phyloP scores from a whole-genome alignment of 2,113 vertebrate genomes.

The Onychostruthus taczanowskii region DNA sequence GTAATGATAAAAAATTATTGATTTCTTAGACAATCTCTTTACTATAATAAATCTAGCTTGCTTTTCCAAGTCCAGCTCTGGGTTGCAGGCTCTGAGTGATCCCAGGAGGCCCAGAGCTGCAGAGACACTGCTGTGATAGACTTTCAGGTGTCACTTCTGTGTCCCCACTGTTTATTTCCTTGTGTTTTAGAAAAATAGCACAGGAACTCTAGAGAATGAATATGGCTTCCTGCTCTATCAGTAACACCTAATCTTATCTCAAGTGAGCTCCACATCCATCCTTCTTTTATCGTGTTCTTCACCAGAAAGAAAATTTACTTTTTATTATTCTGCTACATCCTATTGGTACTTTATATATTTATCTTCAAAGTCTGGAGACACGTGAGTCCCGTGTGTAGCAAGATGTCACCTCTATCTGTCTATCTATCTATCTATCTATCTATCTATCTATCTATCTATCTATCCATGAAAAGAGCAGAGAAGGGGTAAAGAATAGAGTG shows the following conservation, averaged over 20 bases:
- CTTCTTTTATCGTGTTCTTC: neutral
- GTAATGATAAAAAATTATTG: neutral
- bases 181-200: neutral
- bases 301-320: neutral
- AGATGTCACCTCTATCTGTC: neutral
- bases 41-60: neutral
- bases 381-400: neutral
- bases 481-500: neutral
- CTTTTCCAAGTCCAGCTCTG: neutral
- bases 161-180: neutral
- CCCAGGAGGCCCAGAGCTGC: neutral
- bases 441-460: neutral
- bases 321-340: slow-evolving; percentile 10
- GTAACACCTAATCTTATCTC: neutral
- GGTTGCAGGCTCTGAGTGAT: neutral
- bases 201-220: neutral
- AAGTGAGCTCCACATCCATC: neutral
- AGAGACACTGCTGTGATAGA: neutral
- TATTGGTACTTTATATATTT: slow-evolving; percentile 2
- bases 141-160: neutral
- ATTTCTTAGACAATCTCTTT: neutral
- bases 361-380: neutral
- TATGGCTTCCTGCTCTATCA: neutral
- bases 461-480: neutral
- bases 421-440: neutral